Evolutionary conservation across 2,888 invertebrate species (phyloP), one percentile per base, ranked within the genome.

Genomic region (Leptinotarsa peninsularis): DNA sequence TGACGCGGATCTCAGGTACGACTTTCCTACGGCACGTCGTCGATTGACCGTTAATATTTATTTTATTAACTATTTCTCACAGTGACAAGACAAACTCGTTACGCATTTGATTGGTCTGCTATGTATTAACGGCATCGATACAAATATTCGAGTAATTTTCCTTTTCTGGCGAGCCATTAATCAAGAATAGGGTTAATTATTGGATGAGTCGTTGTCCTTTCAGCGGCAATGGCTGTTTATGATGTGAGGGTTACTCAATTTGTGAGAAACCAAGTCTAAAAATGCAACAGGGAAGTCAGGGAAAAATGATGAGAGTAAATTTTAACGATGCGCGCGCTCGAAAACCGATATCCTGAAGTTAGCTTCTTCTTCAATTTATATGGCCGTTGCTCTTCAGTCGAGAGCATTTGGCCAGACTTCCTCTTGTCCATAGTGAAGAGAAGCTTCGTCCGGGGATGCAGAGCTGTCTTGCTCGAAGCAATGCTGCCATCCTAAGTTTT

Each of bases 31-130:
- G 33, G 63, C 63, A 63, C 63, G 63, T 63, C 63, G 33, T 23
- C 63, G 43, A 63, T 43, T 63, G 63, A 63, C 63, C 63, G 63
- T 63, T 63, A 43, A 63, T 63, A 63, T 63, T 63, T 63, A 63
- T 43, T 63, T 63, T 63, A 63, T 63, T 63, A 63, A 63, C 63
- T 63, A 63, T 63, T 63, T 63, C 63, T 63, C 63, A 63, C 63
- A 63, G 63, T 63, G 63, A 63, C 63, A 63, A 33, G 33, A 63
- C 43, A 43, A 63, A 63, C 63, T 63, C 63, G 63, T 27, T 27
- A 63, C 63, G 33, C 2, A 63, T 63, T 63, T 63, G 63, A 63
- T 63, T 63, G 63, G 33, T 18, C 63, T 63, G 58, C 58, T 4
- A 27, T 63, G 43, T 43, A 63, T 63, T 63, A 63, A 63, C 63